A percentile compares a stretch with the other conserved stretches of the same genome.
Evolutionary conservation across 2,888 invertebrate species (phyloP).

Genomic region (Athetis lepigone): DNA sequence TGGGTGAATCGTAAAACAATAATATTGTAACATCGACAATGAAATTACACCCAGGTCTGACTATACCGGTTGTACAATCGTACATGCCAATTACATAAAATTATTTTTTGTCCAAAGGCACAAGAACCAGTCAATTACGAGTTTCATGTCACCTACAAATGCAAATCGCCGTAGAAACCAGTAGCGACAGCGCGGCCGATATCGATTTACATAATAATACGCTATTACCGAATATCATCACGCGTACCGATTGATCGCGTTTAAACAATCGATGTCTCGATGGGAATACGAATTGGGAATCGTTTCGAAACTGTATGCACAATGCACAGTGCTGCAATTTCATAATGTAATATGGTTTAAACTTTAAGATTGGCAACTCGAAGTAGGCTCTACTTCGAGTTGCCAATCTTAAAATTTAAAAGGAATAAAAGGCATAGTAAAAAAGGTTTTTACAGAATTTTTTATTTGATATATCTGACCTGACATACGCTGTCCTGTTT

Average conservation of each 20-base stretch:
- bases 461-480: no score
- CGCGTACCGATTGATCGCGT: slow-evolving; percentile 48
- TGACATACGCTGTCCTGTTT: no score
- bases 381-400: no score
- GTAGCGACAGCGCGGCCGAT: slow-evolving; percentile 41
- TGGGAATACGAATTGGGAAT: slow-evolving; percentile 33
- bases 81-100: slow-evolving; percentile 38
- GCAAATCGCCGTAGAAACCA: slow-evolving; percentile 48
- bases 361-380: not conserved
- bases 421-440: no score
- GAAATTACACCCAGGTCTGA: slow-evolving; percentile 6
- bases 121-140: slow-evolving; percentile 42
- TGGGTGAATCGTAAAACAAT: not conserved
- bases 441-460: no score
- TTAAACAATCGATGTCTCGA: slow-evolving; percentile 42
- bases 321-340: not conserved
- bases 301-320: not conserved
- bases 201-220: slow-evolving; percentile 59
- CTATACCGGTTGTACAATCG: slow-evolving; percentile 23
- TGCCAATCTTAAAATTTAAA: no score
- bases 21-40: not conserved
- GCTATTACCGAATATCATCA: slow-evolving; percentile 60
- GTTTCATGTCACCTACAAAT: slow-evolving; percentile 48
- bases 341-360: not conserved
- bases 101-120: slow-evolving; percentile 22